Evolutionary conservation across 2,113 vertebrate genomes (phyloP).

Genomic region (Sterrhoptilus dennistouni): DNA sequence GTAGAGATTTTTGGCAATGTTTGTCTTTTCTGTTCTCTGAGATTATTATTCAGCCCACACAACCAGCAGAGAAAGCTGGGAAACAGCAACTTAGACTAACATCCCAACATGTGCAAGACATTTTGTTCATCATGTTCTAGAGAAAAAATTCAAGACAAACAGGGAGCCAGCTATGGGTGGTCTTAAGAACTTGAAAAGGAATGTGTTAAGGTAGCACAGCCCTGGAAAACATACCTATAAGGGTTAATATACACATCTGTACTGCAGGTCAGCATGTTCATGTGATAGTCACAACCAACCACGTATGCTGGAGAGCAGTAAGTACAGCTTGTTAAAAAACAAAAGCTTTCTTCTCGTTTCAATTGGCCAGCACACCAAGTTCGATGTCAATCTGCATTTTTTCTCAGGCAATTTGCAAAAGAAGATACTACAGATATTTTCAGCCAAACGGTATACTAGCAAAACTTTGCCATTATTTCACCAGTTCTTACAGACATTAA

Average conservation of each 20-base stretch:
- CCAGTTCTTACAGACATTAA: not conserved
- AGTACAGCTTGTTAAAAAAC: not conserved
- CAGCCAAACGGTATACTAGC: not conserved
- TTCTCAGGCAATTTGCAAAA: not conserved
- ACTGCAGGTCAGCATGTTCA: not conserved
- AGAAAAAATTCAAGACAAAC: constrained; percentile 41
- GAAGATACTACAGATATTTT: not conserved
- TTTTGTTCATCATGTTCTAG: constrained; percentile 49
- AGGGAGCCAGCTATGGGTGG: constrained; percentile 61
- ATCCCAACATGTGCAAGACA: constrained; percentile 59
- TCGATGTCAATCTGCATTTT: not conserved
- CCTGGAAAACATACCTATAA: constrained; percentile 21
- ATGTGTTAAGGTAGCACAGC: constrained; percentile 44
- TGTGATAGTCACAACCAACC: not conserved
- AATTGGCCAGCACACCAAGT: not conserved
- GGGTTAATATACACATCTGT: constrained; percentile 21
- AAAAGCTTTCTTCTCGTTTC: not conserved
- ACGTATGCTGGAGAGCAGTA: not conserved
- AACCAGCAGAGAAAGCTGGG: not conserved
- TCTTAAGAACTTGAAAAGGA: constrained; percentile 51
- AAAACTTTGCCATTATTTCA: not conserved
- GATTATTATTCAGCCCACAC: constrained; percentile 3
- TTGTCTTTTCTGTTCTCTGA: constrained; percentile 12
- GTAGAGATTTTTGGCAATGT: constrained; percentile 5
- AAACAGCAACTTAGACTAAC: constrained; percentile 31